Percentiles rank a stretch among this genome's conserved stretches.
phyloP scores from a whole-genome alignment of 2,113 vertebrate genomes.

The Gobius niger region DNA sequence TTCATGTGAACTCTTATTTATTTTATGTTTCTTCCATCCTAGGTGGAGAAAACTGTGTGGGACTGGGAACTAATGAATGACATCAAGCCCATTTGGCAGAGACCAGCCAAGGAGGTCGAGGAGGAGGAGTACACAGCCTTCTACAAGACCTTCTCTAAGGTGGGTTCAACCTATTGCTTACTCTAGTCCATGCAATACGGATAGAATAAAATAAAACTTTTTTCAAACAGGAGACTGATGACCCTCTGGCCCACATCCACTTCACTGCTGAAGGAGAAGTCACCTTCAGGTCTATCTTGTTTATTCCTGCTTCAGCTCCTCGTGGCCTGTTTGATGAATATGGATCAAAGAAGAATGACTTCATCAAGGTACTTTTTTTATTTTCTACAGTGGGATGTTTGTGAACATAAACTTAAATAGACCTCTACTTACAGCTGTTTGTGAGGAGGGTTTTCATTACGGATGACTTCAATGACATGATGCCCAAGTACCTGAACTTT shows the following conservation, averaged over 20 bases:
- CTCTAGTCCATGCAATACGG: too few species aligned
- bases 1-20: background rate
- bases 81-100: constrained; percentile 99
- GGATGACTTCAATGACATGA: constrained; percentile 99
- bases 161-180: constrained; percentile 36
- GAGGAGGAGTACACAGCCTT: constrained; percentile 97
- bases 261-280: constrained; percentile 98
- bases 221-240: constrained; percentile 84
- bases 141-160: constrained; percentile 98
- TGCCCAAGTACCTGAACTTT: constrained; percentile 98
- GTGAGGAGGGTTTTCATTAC: constrained; percentile 99
- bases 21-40: constrained; percentile 2
- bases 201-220: background rate
- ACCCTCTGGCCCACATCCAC: constrained; percentile 92
- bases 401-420: background rate
- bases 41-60: constrained; percentile 99
- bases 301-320: constrained; percentile 90
- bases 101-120: constrained; percentile 93
- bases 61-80: constrained; percentile 99
- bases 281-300: constrained; percentile 97
- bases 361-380: constrained; percentile 85
- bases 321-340: constrained; percentile 97
- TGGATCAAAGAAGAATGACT: constrained; percentile 97
- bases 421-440: constrained; percentile 80
- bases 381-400: background rate